Base-by-base conservation (phyloP, 2,888 invertebrate species). In the Tetheella fluctuosa region DNA sequence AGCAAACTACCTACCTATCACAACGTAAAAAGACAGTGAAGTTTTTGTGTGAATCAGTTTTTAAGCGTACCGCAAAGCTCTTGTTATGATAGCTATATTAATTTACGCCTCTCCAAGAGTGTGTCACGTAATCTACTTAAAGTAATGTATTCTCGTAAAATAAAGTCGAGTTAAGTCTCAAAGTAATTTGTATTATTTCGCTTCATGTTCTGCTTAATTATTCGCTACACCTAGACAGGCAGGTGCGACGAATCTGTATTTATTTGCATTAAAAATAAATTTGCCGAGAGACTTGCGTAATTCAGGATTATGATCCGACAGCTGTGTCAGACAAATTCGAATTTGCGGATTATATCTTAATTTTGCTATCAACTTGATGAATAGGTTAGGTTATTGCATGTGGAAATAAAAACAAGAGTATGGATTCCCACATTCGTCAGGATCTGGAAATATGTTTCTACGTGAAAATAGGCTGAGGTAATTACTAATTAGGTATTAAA, bases 191-290 rank as follows among this genome's bases (percentile, higher is more conserved):
- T 88, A 90, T 89, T 88, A 89, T 88, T 88, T 87, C 85, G 85
- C 87, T 88, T 81, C 85, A 86, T 86, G 86, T 86, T 88, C 83
- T 79, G 85, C 88, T 88, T 89, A 90, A 90, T 90, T 89, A 89
- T 88, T 83, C 87, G 85, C 81, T 83, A 86, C 87, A 88, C 80
- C 85, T 83, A 87, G 88, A 85, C 86, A 79, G 84, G 84, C 90
- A 90, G 90, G 90, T 90, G 91, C 87, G 88, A 89, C 85, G 84
- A 89, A 86, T 85, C 89, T 90, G 89, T 90, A 90, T 90, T 90
- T 90, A 89, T 90, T 90, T 90, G 90, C 89, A 90, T 90, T 88
- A 89, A 90, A 90, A 90, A 89, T 89, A 89, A 85, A 90, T 89
- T 90, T 82, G 78, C 81, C 78, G 75, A 79, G 85, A 81, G 86